These are phyloP conservation scores for Astreopora myriophthalma DNA, from an alignment of 64 coral and sea anemone genomes.

Conservation along the genomic window DNA sequence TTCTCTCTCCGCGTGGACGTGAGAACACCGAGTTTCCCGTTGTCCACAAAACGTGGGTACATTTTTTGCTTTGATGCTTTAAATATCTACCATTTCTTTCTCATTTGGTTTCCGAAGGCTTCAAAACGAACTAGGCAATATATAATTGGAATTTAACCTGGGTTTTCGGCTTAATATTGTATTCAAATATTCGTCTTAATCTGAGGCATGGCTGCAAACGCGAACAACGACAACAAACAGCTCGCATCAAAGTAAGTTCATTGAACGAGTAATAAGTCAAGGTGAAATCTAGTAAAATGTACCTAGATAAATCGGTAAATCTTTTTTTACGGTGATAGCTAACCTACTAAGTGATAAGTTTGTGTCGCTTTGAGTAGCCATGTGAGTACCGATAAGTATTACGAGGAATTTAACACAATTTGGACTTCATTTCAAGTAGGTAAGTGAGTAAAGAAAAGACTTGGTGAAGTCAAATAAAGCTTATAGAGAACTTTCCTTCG, in stretches of 20 bases:
- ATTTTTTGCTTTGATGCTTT: neutral
- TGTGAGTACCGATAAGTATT: neutral
- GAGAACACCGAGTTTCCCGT: conserved; percentile 17
- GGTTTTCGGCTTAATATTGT: conserved; percentile 7
- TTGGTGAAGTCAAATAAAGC: conserved; percentile 7
- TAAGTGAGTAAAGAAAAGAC: conserved; percentile 14
- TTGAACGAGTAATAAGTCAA: conserved; percentile 5
- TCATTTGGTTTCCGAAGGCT: conserved; percentile 20
- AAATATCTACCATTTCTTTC: conserved; percentile 10
- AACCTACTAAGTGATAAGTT: neutral
- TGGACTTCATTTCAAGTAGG: conserved; percentile 2
- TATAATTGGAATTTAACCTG: conserved; percentile 21
- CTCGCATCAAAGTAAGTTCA: neutral
- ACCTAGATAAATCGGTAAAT: neutral
- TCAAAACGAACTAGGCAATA: conserved; percentile 28
- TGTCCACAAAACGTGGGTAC: conserved; percentile 18
- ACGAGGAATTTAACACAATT: conserved; percentile 24
- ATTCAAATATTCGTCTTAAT: conserved; percentile 1
- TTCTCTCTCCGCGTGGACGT: conserved; percentile 15
- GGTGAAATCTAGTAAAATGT: conserved; percentile 1
- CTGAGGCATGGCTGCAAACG: neutral
- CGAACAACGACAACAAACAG: neutral
- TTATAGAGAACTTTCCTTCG: neutral
- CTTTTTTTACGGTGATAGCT: conserved; percentile 6
- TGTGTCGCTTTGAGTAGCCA: conserved; percentile 2